phyloP scores from a whole-genome alignment of 2,888 invertebrate species.

The Lapara coniferarum region DNA sequence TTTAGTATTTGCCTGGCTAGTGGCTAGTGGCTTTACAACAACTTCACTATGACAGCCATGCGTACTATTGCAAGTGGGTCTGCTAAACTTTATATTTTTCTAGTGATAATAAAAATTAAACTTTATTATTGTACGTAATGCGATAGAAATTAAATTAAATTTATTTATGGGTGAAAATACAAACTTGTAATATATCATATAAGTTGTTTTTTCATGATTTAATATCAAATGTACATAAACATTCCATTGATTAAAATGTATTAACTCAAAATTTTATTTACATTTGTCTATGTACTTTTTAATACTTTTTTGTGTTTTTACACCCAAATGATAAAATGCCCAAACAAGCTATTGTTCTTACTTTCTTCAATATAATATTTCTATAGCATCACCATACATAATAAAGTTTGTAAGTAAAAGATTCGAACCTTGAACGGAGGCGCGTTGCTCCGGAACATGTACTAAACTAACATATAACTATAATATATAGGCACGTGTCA shows the following conservation, averaged over 20 bases:
- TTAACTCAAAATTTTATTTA: too few species aligned
- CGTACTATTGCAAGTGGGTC: neutral
- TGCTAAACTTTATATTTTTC: neutral
- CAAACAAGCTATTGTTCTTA: too few species aligned
- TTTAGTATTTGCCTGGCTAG: constrained; percentile 20
- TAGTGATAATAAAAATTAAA: neutral
- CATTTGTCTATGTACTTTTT: too few species aligned
- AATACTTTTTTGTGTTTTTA: too few species aligned
- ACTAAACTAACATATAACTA: constrained; percentile 10
- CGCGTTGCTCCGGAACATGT: neutral
- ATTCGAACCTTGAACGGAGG: constrained; percentile 12
- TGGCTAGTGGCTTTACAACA: neutral
- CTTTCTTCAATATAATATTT: neutral
- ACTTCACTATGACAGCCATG: constrained; percentile 19
- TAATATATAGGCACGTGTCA: constrained; percentile 34
- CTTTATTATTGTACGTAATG: neutral
- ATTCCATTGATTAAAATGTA: too few species aligned
- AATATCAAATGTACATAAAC: too few species aligned
- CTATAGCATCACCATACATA: neutral
- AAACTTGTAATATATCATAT: too few species aligned
- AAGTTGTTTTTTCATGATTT: too few species aligned
- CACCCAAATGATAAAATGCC: too few species aligned
- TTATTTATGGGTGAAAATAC: too few species aligned
- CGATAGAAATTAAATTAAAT: neutral
- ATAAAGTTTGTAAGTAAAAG: neutral